Conservation (phyloP, 2,888 invertebrate species). For the Phlogophora meticulosa region DNA sequence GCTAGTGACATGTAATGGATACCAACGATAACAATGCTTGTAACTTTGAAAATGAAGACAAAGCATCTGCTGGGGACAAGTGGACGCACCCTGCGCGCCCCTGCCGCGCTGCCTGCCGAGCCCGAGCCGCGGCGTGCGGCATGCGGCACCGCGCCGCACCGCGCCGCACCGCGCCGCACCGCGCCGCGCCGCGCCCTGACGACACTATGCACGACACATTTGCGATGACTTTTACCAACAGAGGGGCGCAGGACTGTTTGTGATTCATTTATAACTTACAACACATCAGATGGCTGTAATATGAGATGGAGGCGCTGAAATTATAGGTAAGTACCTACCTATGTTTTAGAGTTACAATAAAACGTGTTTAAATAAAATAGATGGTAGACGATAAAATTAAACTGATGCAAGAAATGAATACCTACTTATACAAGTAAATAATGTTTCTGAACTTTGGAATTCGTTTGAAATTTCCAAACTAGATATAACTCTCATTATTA, state of each 20-base stretch:
- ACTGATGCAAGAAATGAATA: too few species aligned
- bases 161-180: too few species aligned
- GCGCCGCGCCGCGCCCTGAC: too few species aligned
- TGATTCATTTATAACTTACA: not conserved
- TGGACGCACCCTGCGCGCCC: slow-evolving; percentile 28
- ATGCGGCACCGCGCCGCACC: too few species aligned
- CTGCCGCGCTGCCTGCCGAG: not conserved
- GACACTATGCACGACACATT: slow-evolving; percentile 10
- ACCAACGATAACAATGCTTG: slow-evolving; percentile 13
- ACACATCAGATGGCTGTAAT: slow-evolving; percentile 4
- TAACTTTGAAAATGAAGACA: slow-evolving; percentile 11
- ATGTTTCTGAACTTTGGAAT: not conserved
- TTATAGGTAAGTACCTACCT: not conserved
- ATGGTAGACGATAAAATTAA: not conserved
- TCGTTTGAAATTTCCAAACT: slow-evolving; percentile 20
- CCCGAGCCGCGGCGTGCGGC: too few species aligned
- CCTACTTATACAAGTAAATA: not conserved
- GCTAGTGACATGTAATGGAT: slow-evolving; percentile 22
- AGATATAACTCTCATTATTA: not conserved
- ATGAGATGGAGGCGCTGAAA: not conserved
- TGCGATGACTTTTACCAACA: not conserved
- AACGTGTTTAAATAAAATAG: not conserved
- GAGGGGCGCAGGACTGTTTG: not conserved
- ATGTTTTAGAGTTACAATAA: not conserved
- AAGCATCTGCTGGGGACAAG: slow-evolving; percentile 33